Conservation (phyloP, 2,113 vertebrate species). For the Grus americana region DNA sequence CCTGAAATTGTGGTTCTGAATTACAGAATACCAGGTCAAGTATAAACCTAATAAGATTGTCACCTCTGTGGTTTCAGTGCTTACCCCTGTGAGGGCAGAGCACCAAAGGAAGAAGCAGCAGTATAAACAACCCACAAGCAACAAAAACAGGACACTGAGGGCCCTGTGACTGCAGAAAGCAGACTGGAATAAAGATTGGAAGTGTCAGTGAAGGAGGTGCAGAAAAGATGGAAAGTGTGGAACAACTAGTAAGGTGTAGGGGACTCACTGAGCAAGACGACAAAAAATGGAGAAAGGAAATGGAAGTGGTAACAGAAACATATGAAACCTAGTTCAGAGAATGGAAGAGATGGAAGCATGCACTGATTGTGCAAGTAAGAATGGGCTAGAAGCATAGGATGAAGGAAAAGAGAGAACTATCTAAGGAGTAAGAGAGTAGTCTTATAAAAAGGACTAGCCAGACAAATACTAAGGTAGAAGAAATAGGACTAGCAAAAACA, state of each 20-base stretch:
- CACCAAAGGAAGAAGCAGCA: neutral
- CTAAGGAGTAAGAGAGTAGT: neutral
- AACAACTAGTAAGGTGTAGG: neutral
- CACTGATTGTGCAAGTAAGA: neutral
- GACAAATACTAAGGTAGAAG: neutral
- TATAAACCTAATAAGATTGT: neutral
- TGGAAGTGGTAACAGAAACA: neutral
- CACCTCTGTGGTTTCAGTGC: neutral
- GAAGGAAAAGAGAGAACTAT: neutral
- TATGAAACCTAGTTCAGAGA: neutral
- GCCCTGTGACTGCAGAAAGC: neutral
- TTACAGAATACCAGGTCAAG: neutral
- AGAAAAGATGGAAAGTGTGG: neutral
- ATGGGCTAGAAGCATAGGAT: neutral
- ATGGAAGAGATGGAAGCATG: neutral
- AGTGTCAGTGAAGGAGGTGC: neutral
- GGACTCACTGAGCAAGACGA: neutral
- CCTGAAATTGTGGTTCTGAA: neutral
- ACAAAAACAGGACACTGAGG: neutral
- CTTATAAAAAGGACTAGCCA: neutral
- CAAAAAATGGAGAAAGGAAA: neutral
- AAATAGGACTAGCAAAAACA: neutral
- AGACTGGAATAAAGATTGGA: neutral
- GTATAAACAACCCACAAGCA: neutral
- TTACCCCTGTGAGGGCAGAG: neutral